These are phyloP conservation scores for Distichodus sexfasciatus DNA, from an alignment of 2,797 vertebrate genomes.

Conservation along the genomic window DNA sequence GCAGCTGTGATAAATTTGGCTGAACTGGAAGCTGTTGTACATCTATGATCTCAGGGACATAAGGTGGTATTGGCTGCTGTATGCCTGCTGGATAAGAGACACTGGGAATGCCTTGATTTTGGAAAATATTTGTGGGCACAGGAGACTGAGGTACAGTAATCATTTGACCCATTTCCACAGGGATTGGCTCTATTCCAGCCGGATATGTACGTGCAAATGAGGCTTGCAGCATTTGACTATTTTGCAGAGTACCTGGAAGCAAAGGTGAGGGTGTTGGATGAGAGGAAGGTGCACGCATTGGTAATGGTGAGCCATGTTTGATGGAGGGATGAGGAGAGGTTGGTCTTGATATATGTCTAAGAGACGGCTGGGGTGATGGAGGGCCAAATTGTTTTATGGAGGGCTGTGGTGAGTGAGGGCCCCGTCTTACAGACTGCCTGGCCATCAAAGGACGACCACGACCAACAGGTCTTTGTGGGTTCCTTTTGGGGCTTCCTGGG, in stretches of 20 bases:
- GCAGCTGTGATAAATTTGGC: conserved; percentile 53
- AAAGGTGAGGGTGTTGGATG: conserved; percentile 21
- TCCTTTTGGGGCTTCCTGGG: conserved; percentile 35
- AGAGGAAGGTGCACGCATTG: conserved; percentile 48
- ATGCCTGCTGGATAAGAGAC: conserved; percentile 49
- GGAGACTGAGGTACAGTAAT: conserved; percentile 39
- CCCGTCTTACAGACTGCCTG: conserved; percentile 60
- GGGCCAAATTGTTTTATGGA: conserved; percentile 57
- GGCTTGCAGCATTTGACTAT: conserved; percentile 16
- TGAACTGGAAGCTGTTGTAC: conserved; percentile 26
- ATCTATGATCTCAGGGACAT: conserved; percentile 46
- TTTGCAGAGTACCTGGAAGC: conserved; percentile 32
- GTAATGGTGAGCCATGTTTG: conserved; percentile 58
- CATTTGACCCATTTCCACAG: conserved; percentile 28
- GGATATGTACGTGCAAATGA: conserved; percentile 19
- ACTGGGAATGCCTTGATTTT: conserved; percentile 43
- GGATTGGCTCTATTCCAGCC: not conserved
- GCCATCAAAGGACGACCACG: conserved; percentile 69
- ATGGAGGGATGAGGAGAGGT: conserved; percentile 58
- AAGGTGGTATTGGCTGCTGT: conserved; percentile 52
- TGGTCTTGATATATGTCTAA: conserved; percentile 62
- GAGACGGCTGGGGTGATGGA: conserved; percentile 67
- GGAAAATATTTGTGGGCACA: conserved; percentile 37
- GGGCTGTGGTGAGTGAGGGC: conserved; percentile 62
- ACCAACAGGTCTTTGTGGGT: conserved; percentile 62